Conservation (phyloP, 1,140 invertebrate species). For the Scaptomyza hsui region DNA sequence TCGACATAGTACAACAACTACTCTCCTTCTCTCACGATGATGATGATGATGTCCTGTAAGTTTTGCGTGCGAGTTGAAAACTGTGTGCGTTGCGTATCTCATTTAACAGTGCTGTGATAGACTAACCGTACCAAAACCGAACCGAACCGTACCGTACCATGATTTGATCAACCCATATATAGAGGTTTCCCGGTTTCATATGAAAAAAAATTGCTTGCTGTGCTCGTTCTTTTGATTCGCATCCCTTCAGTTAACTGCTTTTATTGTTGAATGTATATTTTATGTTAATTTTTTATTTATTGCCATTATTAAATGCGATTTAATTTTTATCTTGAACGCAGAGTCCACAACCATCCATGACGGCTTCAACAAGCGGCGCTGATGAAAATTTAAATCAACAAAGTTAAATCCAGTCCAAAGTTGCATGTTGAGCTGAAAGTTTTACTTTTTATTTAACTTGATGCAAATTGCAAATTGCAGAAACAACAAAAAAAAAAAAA, state of each 20-base stretch:
- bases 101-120: slow-evolving; percentile 80
- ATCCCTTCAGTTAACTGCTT: slow-evolving; percentile 22
- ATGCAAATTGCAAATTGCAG: slow-evolving; percentile 11
- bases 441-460: slow-evolving; percentile 44
- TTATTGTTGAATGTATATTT: slow-evolving; percentile 21
- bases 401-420: slow-evolving; percentile 76
- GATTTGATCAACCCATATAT: slow-evolving; percentile 27
- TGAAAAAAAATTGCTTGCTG: slow-evolving; percentile 44
- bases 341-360: slow-evolving; percentile 84
- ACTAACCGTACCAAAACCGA: slow-evolving; percentile 61
- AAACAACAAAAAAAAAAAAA: slow-evolving; percentile 36
- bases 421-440: slow-evolving; percentile 66
- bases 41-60: slow-evolving; percentile 61
- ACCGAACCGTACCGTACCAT: slow-evolving; percentile 31
- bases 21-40: slow-evolving; percentile 22
- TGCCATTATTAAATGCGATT: slow-evolving; percentile 64
- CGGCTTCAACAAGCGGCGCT: slow-evolving; percentile 83
- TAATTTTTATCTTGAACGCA: slow-evolving; percentile 80
- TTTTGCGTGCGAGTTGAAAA: slow-evolving; percentile 69
- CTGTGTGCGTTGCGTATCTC: slow-evolving; percentile 61
- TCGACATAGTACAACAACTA: slow-evolving; percentile 9
- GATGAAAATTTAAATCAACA: slow-evolving; percentile 84
- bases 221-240: slow-evolving; percentile 28
- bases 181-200: slow-evolving; percentile 30
- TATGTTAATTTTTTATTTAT: slow-evolving; percentile 55